Conservation (phyloP, 2,113 vertebrate species). For the Neopipo cinnamomea region DNA sequence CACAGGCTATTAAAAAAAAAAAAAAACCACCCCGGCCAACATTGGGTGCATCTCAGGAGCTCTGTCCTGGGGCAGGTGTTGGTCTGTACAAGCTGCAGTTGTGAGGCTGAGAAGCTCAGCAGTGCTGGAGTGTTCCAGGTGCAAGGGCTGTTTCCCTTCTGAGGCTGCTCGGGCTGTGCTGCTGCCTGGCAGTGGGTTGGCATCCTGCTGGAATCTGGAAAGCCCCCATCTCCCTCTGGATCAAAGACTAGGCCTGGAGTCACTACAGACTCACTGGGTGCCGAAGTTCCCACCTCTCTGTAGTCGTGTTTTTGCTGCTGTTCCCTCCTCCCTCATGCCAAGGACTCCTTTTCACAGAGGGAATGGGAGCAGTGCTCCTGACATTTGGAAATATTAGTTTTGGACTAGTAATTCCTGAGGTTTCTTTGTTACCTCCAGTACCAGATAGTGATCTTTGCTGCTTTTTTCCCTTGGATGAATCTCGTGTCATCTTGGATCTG, state of each 20-base stretch:
- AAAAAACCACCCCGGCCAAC: neutral
- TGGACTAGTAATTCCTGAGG: neutral
- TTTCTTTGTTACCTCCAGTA: neutral
- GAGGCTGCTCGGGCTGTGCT: neutral
- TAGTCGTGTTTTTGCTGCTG: neutral
- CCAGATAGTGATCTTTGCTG: neutral
- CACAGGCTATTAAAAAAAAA: neutral
- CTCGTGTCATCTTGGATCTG: neutral
- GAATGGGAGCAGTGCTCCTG: neutral
- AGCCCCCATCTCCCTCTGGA: neutral
- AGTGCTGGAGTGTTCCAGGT: neutral
- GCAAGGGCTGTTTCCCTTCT: neutral
- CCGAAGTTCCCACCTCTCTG: neutral
- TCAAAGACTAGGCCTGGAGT: neutral
- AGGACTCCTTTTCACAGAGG: neutral
- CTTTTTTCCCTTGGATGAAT: neutral
- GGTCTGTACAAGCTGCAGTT: neutral
- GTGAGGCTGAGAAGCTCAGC: neutral
- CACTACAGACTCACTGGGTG: neutral
- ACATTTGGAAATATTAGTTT: neutral
- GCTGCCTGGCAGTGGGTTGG: neutral
- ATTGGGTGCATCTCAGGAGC: neutral
- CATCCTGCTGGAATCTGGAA: neutral
- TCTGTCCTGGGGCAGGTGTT: neutral
- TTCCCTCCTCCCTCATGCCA: neutral